Evolutionary conservation across 2,888 invertebrate species (phyloP), one percentile per base, ranked within the genome.

Genomic region (Linyphia triangularis): DNA sequence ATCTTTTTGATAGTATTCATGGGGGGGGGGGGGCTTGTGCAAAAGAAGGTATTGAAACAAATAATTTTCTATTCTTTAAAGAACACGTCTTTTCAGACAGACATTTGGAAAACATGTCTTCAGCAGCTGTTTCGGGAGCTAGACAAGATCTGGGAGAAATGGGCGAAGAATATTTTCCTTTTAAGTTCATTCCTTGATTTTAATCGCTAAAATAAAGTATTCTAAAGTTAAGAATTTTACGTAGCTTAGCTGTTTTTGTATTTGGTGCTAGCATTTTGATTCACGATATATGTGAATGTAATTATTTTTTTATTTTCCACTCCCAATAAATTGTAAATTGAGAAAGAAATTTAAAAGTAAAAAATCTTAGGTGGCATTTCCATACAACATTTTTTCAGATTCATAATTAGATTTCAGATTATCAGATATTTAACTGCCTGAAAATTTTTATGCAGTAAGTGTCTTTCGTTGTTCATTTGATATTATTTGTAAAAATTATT

Each of bases 1-100:
- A 51, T 51, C 43, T 43, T 24, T 85, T 67, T 67, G 84, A 85
- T 85, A 57, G 75, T 85, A 85, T 85, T 85, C 84, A 85, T 85
- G 59, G 59, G 65, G 40, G 65, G 40, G 19, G 26, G 24, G 61
- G n/a, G n/a, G n/a, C n/a, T 51, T 13, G 13, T 51, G 51, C 51
- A 16, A 51, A 67, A 77, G 75, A 75, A 82, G 43, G 26, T 75
- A 75, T 85, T 67, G 69, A 75, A 85, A 85, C 77, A 85, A 85
- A 85, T 85, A 65, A 85, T 85, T 85, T 75, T 26, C 75, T 19
- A 40, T 85, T 85, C 77, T 77, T 85, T 65, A 9, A 37, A 57
- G 69, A 75, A 65, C 72, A 65, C 33, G 77, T 75, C 67, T 77
- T 67, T 77, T 59, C 9, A 19, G 67, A 67, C 72, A 72, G 72